Conservation (phyloP, 1,140 invertebrate species). For the Schlechtendalia chinensis region DNA sequence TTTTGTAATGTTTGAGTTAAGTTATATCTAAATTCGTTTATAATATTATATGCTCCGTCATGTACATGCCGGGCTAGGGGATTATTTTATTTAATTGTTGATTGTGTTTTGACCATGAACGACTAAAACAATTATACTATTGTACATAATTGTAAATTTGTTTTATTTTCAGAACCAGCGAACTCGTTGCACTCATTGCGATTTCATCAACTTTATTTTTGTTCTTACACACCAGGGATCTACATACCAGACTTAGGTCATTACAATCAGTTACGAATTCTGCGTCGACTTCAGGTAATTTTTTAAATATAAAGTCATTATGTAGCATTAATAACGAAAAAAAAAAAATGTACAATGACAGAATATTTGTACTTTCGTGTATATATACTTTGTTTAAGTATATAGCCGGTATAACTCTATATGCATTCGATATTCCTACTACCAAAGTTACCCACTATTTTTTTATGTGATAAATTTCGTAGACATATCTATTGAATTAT, state of each 20-base stretch:
- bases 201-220: conserved; percentile 46
- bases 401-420: too few relatives aligned
- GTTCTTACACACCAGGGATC: conserved; percentile 39
- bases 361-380: too few relatives aligned
- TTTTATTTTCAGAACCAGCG: conserved; percentile 43
- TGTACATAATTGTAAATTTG: background rate
- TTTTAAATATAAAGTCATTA: background rate
- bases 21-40: background rate
- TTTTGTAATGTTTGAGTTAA: too few relatives aligned
- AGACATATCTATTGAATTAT: too few relatives aligned
- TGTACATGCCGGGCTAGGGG: background rate
- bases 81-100: background rate
- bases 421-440: too few relatives aligned
- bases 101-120: background rate
- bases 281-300: conserved; percentile 35
- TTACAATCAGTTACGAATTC: conserved; percentile 45
- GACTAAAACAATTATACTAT: background rate
- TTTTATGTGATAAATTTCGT: too few relatives aligned
- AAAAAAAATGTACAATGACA: too few relatives aligned
- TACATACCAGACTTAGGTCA: conserved; percentile 27
- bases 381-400: too few relatives aligned
- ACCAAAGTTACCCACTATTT: too few relatives aligned
- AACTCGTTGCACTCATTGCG: conserved; percentile 42
- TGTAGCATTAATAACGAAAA: too few relatives aligned
- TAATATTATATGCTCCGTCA: background rate